Percentiles rank a stretch among this genome's conserved stretches.
Conservation (phyloP, 1,140 invertebrate genomes). For the Drosophila saltans region DNA sequence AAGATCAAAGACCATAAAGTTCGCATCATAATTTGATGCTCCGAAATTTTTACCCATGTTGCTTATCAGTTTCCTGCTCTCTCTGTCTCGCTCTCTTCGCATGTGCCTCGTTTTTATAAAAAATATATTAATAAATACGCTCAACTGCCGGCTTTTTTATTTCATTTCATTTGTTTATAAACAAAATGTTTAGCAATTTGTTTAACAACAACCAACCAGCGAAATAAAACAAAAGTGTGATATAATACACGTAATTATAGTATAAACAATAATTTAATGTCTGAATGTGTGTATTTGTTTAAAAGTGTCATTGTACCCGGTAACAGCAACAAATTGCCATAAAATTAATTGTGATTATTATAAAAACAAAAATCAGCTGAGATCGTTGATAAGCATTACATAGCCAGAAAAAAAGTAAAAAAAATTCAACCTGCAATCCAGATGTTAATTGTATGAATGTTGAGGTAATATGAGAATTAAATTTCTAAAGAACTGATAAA, state of each 20-base stretch:
- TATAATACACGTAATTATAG: slow-evolving; percentile 37
- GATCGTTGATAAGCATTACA: slow-evolving; percentile 33
- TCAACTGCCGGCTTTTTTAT: slow-evolving; percentile 30
- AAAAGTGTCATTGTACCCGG: slow-evolving; percentile 52
- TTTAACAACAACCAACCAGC: neutral
- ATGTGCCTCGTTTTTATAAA: neutral
- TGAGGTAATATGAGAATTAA: neutral
- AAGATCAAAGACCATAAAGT: slow-evolving; percentile 11
- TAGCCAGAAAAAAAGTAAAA: slow-evolving; percentile 12
- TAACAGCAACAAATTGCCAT: slow-evolving; percentile 2
- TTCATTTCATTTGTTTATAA: slow-evolving; percentile 53
- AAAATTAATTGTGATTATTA: slow-evolving; percentile 42
- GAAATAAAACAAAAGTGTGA: slow-evolving; percentile 21
- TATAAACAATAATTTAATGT: slow-evolving; percentile 14
- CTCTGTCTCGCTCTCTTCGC: neutral
- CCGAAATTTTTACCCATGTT: neutral
- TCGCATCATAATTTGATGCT: neutral
- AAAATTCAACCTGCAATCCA: slow-evolving; percentile 30
- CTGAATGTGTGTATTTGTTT: slow-evolving; percentile 1
- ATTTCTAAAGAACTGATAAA: neutral
- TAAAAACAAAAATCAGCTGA: slow-evolving; percentile 51
- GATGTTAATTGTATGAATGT: neutral
- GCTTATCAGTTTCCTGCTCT: neutral
- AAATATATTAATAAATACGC: slow-evolving; percentile 20
- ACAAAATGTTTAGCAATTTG: slow-evolving; percentile 23